A percentile compares a stretch with the other conserved stretches of the same genome.
Conservation (phyloP, 2,113 vertebrate species). For the Felis catus region DNA sequence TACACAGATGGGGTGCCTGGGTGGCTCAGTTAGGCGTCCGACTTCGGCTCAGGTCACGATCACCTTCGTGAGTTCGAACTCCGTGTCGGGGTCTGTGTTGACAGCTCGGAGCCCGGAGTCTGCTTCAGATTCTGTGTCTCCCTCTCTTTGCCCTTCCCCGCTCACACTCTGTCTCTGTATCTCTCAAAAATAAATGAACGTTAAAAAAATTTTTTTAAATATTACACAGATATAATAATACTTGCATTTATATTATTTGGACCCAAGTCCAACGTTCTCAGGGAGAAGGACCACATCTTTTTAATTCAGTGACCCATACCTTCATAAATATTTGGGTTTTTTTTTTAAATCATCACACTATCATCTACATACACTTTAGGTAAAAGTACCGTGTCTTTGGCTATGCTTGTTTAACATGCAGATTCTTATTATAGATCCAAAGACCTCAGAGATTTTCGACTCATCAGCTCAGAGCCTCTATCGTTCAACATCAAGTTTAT, state of each 20-base stretch:
- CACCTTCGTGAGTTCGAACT: too few relatives aligned
- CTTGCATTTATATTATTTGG: constrained; percentile 7
- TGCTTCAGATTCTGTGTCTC: too few relatives aligned
- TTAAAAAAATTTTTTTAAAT: neutral
- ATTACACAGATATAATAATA: neutral
- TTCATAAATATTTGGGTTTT: neutral
- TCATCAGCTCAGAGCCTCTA: neutral
- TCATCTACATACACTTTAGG: neutral
- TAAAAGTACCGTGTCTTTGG: neutral
- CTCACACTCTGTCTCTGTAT: too few relatives aligned
- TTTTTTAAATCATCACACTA: neutral
- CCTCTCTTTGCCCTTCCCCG: too few relatives aligned
- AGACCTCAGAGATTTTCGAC: neutral
- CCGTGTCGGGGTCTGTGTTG: too few relatives aligned
- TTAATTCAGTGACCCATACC: neutral
- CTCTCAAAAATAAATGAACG: too few relatives aligned
- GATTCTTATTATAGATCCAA: neutral
- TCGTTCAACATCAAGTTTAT: neutral
- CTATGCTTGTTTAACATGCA: neutral
- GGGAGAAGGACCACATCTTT: neutral
- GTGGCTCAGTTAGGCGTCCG: too few relatives aligned
- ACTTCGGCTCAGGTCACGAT: too few relatives aligned
- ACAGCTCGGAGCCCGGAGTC: too few relatives aligned
- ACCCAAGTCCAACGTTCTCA: too few relatives aligned
- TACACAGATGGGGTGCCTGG: neutral